Evolutionary conservation across 2,888 invertebrate genomes (phyloP), one percentile per base, ranked within the genome.

Genomic region (Spodoptera picta): DNA sequence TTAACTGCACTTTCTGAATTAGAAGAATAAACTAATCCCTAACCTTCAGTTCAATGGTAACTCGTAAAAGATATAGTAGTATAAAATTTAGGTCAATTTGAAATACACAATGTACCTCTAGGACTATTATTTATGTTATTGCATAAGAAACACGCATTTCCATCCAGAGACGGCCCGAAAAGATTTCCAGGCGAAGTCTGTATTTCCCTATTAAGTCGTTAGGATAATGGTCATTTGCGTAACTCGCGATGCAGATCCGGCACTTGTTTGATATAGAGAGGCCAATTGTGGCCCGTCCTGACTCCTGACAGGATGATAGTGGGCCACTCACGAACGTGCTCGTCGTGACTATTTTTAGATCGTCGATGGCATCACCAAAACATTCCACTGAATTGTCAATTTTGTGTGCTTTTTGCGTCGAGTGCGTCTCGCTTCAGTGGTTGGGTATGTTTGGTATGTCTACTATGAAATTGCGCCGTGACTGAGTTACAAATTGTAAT

Each of bases 321-420:
- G 86, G 83, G 83, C 85, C 82, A 83, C 83, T 84, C 84, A 84
- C 84, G 81, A 85, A 78, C 80, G 83, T 82, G 82, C 85, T 83
- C 79, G 88, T 86, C 87, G 87, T 83, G 84, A 86, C 88, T 92
- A 93, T 92, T 90, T 93, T 90, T 92, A 92, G 92, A 85, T 58
- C 47, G 77, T 80, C 88, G 90, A 92, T 89, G 87, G 85, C 87
- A 89, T 85, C 83, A 79, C 82, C 83, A 72, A 89, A 90, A 88
- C 87, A 91, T 92, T 87, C 85, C 86, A 87, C 85, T 87, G 85
- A 83, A 84, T 87, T 84, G 84, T 81, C 81, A 85, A 86, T 86
- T 88, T 84, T 66, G 76, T 83, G 63, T 61, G 59, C 81, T 83
- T 81, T 85, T 81, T 82, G 77, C 79, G 67, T 43, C 55, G 49